A percentile compares a stretch with the other conserved stretches of the same genome.
Evolutionary conservation across 2,113 vertebrate species (phyloP).

Genomic region (Pygoscelis adeliae): DNA sequence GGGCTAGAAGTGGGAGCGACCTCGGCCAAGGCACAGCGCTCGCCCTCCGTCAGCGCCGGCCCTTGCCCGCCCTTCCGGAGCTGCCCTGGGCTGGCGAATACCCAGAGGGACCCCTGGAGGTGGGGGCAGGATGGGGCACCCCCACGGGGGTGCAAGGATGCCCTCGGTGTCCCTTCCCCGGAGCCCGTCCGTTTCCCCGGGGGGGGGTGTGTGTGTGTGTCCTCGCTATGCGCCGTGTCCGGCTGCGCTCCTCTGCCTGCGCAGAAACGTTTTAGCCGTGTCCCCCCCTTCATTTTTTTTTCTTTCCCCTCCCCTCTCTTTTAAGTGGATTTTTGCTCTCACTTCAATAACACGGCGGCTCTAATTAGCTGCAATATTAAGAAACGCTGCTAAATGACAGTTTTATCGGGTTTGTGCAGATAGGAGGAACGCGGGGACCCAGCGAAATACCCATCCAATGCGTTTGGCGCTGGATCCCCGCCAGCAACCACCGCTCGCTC

Average conservation of each 20-base stretch:
- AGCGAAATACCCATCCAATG: background rate
- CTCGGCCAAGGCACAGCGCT: background rate
- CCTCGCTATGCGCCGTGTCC: background rate
- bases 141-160: background rate
- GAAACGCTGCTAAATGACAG: slow-evolving; percentile 40
- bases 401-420: slow-evolving; percentile 60
- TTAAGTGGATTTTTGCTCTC: slow-evolving; percentile 58
- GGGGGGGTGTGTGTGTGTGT: too few relatives aligned
- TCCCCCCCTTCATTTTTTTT: background rate
- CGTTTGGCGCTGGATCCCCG: slow-evolving; percentile 31
- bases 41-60: background rate
- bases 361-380: slow-evolving; percentile 48
- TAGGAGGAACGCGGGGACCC: slow-evolving; percentile 55
- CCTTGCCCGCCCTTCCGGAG: slow-evolving; percentile 7
- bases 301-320: background rate
- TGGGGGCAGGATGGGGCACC: background rate
- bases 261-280: background rate
- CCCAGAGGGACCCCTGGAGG: background rate
- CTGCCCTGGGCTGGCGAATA: background rate
- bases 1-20: background rate
- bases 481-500: slow-evolving; percentile 50
- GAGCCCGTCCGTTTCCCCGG: background rate
- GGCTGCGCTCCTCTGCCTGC: background rate
- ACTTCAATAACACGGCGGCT: slow-evolving; percentile 47
- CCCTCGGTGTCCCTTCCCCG: background rate